phyloP scores from a whole-genome alignment of 2,797 vertebrate genomes.

The Alectoris magna region DNA sequence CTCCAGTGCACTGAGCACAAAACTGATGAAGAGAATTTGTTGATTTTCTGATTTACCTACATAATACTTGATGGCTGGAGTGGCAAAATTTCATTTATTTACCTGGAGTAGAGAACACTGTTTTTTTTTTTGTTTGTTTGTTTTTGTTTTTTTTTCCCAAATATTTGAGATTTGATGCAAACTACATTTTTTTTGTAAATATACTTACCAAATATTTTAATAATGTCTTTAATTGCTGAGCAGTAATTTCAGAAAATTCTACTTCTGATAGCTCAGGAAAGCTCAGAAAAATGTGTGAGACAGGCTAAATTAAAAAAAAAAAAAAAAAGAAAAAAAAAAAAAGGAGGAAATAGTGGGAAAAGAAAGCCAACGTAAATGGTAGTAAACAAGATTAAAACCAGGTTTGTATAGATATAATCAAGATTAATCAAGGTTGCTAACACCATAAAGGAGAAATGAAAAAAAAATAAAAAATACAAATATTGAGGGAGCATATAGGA shows the following conservation, averaged over 20 bases:
- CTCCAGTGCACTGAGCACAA: not conserved
- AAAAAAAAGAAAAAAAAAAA: not conserved
- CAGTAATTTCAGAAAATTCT: not conserved
- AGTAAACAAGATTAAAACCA: not conserved
- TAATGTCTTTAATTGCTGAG: not conserved
- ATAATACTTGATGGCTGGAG: not conserved
- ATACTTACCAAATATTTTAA: not conserved
- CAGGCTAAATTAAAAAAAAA: not conserved
- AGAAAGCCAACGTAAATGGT: not conserved
- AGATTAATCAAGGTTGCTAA: not conserved
- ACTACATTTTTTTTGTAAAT: not conserved
- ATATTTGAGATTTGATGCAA: not conserved
- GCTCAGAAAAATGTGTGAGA: not conserved
- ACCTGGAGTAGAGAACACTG: not conserved
- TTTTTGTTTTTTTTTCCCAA: no score
- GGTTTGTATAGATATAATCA: not conserved
- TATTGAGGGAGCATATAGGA: fast-evolving
- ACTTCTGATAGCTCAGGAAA: not conserved
- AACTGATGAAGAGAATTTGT: not conserved
- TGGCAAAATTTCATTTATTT: not conserved
- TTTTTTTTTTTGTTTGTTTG: no score
- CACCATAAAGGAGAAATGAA: not conserved
- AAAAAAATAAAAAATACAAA: not conserved
- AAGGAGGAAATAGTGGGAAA: not conserved
- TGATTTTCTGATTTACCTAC: not conserved